Evolutionary conservation across 1,140 invertebrate genomes (phyloP), one percentile per base, ranked within the genome.

Genomic region (Apocrypta bakeri): DNA sequence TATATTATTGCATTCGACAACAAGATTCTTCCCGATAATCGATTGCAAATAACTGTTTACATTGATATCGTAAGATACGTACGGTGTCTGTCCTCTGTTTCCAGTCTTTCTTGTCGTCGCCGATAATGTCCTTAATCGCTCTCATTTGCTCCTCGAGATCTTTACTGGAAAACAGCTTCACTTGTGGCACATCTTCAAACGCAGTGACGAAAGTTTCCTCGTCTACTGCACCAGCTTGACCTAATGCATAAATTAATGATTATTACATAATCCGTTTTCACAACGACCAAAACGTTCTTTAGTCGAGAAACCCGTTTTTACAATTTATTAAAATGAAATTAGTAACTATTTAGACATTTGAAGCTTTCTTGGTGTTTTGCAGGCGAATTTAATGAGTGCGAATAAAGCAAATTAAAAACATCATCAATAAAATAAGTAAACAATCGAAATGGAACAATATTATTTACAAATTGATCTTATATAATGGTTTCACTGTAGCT

Each of bases 71-170:
- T 8, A 48, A 75, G 37, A 64, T 24, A 93, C 95, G 93, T 92
- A 97, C 96, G 86, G 95, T 95, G 86, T 99, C 97, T 40, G 96
- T 95, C 83, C 98, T 93, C 91, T 97, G 98, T 91, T 98, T 97
- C 98, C 98, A 99, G 86, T 98, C 97, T 88, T 96, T 95, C 86
- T 94, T 96, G 27, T 95, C 93, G 90, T 98, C 96, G 21, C 95
- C 94, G 48, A 99, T 94, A 6, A 94, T 94, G 12, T 96, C 94
- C 83, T 95, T 94, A 48, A 98, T 95, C 85, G 95, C 94, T 73
- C 94, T 95, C 88, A 98, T 94, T 56, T 96, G 93, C 82, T 98
- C 97, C 85, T 97, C 96, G 27, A 99, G 92, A 86, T 98, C 98
- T 86, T 96, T 94, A 12, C 94, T 92, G 56, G 97, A 96, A 90